Evolutionary conservation across 2,888 invertebrate species (phyloP), one percentile per base, ranked within the genome.

Genomic region (Lithophane semibrunnea): DNA sequence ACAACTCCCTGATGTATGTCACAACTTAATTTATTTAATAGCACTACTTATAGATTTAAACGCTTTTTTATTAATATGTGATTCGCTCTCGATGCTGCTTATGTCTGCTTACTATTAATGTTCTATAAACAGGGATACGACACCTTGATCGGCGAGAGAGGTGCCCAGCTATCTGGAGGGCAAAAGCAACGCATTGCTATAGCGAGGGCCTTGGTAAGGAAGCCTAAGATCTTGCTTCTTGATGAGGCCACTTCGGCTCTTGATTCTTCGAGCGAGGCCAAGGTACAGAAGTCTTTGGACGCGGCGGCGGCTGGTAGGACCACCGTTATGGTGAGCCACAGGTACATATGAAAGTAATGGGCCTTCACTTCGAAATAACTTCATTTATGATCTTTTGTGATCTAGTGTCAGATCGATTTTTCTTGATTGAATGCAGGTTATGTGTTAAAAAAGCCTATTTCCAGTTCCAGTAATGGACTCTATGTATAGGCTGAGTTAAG

Each of bases 161-260:
- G 98, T 0, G 98, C 98, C 0, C 98, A 98, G 89, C 94, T 98
- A 71, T 98, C 98, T 0, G 98, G 98, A 0, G 98, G 98, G 0
- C 98, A 98, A 93, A 98, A 98, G 89, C 98, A 98, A 90, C 97
- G 98, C 66, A 98, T 98, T 78, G 98, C 98, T 21, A 98, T 99
- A 79, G 99, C 99, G 0, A 95, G 99, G 68, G 98, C 98, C 0
- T 92, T 99, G 73, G 97, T 99, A 0, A 95, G 98, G 66, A 97
- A 97, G 88, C 99, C 99, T 0, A 97, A 97, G 88, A 98, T 99
- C 85, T 95, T 98, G 60, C 94, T 98, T 2, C 94, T 98, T 78
- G 98, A 99, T 89, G 99, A 99, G 92, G 98, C 98, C 0, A 99
- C 99, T 0, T 98, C 98, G 0, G 98, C 98, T 0, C 94, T 98